These are phyloP conservation scores for Heliconius aoede DNA, from an alignment of 2,888 invertebrate species.

Conservation along the genomic window DNA sequence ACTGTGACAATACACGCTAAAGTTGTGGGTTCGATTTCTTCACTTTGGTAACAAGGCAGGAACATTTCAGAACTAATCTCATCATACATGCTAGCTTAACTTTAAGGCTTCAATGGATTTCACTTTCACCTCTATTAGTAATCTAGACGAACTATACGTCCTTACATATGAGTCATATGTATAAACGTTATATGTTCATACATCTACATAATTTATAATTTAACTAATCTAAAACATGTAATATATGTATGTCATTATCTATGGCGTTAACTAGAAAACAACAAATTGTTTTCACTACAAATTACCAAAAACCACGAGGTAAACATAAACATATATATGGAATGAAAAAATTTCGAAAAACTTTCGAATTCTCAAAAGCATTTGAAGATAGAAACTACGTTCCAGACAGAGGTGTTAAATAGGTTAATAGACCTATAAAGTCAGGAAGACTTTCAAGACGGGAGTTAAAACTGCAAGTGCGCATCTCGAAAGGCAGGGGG, in stretches of 20 bases:
- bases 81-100: constrained; percentile 26
- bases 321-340: not conserved
- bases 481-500: constrained; percentile 66
- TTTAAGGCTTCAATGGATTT: constrained; percentile 28
- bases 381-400: constrained; percentile 31
- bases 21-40: no score
- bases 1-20: no score
- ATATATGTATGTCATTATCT: no score
- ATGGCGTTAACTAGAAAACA: no score
- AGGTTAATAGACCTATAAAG: constrained; percentile 53
- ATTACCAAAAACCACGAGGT: not conserved
- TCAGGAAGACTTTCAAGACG: constrained; percentile 55
- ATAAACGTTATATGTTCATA: not conserved
- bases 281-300: not conserved
- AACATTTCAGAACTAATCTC: constrained; percentile 15
- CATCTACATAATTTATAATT: not conserved
- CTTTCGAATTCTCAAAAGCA: constrained; percentile 15
- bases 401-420: constrained; percentile 45
- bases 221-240: not conserved
- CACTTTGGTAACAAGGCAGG: no score
- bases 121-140: constrained; percentile 16
- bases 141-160: not conserved
- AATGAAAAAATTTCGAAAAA: not conserved
- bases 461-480: constrained; percentile 72
- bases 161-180: not conserved